Base-by-base conservation (phyloP, 2,113 vertebrate species). In the Protobothrops flavoviridis region DNA sequence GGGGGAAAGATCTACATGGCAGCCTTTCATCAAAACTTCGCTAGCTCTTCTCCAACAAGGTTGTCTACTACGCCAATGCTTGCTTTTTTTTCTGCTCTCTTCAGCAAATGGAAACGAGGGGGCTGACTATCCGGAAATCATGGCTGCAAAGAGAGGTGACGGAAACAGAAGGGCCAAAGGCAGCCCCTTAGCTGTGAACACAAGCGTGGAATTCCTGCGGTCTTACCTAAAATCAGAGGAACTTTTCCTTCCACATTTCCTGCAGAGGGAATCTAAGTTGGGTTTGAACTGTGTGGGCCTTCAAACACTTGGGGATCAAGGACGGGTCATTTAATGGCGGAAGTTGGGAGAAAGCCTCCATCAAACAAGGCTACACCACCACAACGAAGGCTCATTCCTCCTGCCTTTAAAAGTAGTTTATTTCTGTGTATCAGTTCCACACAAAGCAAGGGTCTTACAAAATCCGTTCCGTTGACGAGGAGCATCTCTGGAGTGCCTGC, bases 381-480 rank as follows among this genome's bases (percentile, higher is more conserved):
- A 81, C 91, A 87, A 92, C 26, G 87, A 55, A 26, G 26, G 87
- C 86, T 85, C 24, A 11, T 53, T 20, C 13, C 24, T 93, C 94
- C 61, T 93, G 94, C 93, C 92, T 90, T 92, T 94, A 96, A 96
- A 94, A 88, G 21, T 17, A 56, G 95, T 98, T 98, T 97, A 97
- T 97, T 95, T 94, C 95, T 92, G 57, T 92, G 2, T 48, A 87
- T 91, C 39, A 43, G 93, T 97, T 96, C 93, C 95, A 95, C 97
- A 98, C 61, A 97, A 98, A 96, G 95, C 95, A 96, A 97, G 97
- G 92, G 94, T 96, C 29, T 91, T 50, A 90, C 88, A 52, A 52
- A 91, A 93, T 33, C 86, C 90, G 93, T 85, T 89, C 95, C 96
- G 94, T 91, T 94, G 48, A 87, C 95, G 95, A 96, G 92, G 96